These are phyloP conservation scores for Tetraodon nigroviridis DNA, from an alignment of 2,113 vertebrate species.

Conservation along the genomic window DNA sequence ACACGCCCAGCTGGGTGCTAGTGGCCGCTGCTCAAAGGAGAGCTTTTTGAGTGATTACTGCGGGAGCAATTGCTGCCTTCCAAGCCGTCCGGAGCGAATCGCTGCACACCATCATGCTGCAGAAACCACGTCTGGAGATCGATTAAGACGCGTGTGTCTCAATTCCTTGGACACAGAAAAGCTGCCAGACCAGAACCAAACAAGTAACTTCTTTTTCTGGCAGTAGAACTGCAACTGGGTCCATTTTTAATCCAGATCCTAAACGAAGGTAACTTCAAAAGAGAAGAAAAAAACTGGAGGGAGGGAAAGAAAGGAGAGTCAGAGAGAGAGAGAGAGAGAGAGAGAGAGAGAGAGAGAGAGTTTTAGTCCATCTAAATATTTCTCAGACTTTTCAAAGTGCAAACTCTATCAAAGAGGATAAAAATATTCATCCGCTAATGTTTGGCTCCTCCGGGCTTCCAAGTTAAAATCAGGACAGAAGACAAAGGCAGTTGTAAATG, in stretches of 20 bases:
- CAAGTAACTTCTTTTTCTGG: too few relatives aligned
- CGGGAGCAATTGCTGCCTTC: constrained; percentile 42
- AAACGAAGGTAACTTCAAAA: too few relatives aligned
- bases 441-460: constrained; percentile 30
- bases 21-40: constrained; percentile 15
- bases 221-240: too few relatives aligned
- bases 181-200: constrained; percentile 24
- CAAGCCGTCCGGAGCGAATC: constrained; percentile 5
- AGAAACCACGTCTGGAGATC: constrained; percentile 36
- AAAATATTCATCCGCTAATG: constrained; percentile 9
- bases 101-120: constrained; percentile 7
- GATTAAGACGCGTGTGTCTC: constrained; percentile 20
- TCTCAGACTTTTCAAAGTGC: constrained; percentile 6
- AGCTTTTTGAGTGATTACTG: constrained; percentile 58
- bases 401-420: neutral
- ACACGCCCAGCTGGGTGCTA: constrained; percentile 13
- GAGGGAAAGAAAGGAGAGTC: too few relatives aligned
- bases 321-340: too few relatives aligned
- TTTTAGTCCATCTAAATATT: neutral
- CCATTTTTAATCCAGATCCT: too few relatives aligned
- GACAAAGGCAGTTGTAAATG: constrained; percentile 28
- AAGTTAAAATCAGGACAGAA: constrained; percentile 35
- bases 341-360: too few relatives aligned
- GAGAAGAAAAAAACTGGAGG: too few relatives aligned
- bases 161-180: constrained; percentile 60